A percentile compares a stretch with the other conserved stretches of the same genome.
These are phyloP conservation scores for Papilio polyxenes DNA, from an alignment of 1,140 invertebrate species.

Conservation along the genomic window DNA sequence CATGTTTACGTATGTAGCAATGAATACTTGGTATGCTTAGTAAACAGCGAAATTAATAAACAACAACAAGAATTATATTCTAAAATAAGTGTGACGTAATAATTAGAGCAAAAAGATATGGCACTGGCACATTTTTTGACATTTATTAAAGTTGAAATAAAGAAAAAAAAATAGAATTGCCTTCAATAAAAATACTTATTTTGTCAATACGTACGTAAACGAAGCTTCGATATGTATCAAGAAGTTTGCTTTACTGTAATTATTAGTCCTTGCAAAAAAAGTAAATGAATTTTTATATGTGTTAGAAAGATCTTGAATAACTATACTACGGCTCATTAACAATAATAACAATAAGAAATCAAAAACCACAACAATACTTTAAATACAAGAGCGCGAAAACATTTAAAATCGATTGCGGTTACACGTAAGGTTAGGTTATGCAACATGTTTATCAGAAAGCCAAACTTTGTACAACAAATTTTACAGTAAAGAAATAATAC, in stretches of 20 bases:
- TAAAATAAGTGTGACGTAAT: background rate
- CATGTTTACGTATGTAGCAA: conserved; percentile 6
- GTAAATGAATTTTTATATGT: background rate
- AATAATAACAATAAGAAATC: background rate
- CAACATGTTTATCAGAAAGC: background rate
- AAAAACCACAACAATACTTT: background rate
- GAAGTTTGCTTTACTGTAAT: too few species aligned
- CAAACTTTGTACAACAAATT: background rate
- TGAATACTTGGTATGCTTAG: background rate
- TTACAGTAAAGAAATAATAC: background rate
- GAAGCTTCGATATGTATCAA: too few species aligned
- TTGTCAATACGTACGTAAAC: too few species aligned
- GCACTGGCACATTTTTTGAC: too few species aligned
- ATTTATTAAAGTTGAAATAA: too few species aligned
- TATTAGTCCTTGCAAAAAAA: too few species aligned
- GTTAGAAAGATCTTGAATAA: background rate
- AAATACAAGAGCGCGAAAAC: background rate
- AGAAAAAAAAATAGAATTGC: too few species aligned
- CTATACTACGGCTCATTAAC: background rate
- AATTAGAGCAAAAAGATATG: background rate
- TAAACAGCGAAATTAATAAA: background rate
- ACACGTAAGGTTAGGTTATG: background rate
- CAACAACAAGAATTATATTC: background rate
- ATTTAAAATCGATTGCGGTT: background rate
- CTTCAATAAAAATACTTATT: too few species aligned